These are phyloP conservation scores for Sarcoramphus papa DNA, from an alignment of 2,797 vertebrate genomes.

Conservation along the genomic window DNA sequence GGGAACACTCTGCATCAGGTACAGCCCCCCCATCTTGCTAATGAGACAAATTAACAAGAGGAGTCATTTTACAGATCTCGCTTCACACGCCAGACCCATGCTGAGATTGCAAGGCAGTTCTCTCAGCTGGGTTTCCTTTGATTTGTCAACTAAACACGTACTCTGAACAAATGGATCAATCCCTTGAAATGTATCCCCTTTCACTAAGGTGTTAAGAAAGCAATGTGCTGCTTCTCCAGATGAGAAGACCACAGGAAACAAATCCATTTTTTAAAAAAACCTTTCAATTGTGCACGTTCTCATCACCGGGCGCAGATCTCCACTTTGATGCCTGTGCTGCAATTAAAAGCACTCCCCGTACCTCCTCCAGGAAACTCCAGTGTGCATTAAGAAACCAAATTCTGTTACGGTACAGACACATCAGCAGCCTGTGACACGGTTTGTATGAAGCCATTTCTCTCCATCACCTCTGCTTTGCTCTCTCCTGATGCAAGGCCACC, in stretches of 20 bases:
- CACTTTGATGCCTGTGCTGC: neutral
- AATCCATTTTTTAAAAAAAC: neutral
- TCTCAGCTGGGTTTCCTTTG: neutral
- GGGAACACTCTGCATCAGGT: neutral
- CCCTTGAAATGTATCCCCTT: neutral
- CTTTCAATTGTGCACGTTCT: neutral
- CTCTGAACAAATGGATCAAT: neutral
- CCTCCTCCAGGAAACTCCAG: neutral
- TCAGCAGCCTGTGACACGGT: accelerated
- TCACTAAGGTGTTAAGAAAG: neutral
- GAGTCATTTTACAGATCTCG: neutral
- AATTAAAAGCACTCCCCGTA: neutral
- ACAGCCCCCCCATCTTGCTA: neutral
- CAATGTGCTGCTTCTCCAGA: neutral
- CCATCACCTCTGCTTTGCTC: neutral
- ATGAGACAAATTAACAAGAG: constrained; percentile 10
- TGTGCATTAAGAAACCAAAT: neutral
- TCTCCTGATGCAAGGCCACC: neutral
- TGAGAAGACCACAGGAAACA: neutral
- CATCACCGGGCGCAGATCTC: neutral
- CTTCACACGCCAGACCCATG: neutral
- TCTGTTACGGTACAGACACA: neutral
- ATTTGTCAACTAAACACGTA: neutral
- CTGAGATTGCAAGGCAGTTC: neutral
- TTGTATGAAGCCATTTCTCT: neutral